A percentile compares a stretch with the other conserved stretches of the same genome.
These are phyloP conservation scores for Rutpela maculata DNA, from an alignment of 2,888 invertebrate species.

Conservation along the genomic window DNA sequence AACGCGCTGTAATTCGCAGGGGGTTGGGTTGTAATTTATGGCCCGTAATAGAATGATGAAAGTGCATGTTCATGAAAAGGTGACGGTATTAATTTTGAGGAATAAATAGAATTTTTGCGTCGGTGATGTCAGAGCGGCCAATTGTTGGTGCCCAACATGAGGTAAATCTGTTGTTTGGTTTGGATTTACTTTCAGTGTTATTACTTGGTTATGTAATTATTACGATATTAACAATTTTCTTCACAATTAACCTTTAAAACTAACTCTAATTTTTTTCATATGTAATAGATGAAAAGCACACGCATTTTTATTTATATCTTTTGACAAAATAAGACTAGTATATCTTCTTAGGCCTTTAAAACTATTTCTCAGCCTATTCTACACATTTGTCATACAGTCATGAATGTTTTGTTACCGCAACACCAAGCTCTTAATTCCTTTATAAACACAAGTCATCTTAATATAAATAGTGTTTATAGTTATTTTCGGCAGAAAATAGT, in stretches of 20 bases:
- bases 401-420: too few relatives aligned
- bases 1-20: neutral
- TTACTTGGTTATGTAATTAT: neutral
- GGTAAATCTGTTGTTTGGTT: slow-evolving; percentile 7
- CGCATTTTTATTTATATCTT: too few relatives aligned
- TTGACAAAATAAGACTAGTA: too few relatives aligned
- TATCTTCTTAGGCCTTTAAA: too few relatives aligned
- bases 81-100: slow-evolving; percentile 42
- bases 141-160: slow-evolving; percentile 2
- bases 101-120: slow-evolving; percentile 15
- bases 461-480: too few relatives aligned
- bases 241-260: neutral
- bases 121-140: neutral
- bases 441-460: too few relatives aligned
- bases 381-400: too few relatives aligned
- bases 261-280: too few relatives aligned
- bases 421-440: too few relatives aligned
- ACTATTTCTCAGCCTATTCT: too few relatives aligned
- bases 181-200: neutral
- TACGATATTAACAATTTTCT: neutral
- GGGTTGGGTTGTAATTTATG: neutral
- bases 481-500: too few relatives aligned
- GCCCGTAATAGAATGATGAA: slow-evolving; percentile 32
- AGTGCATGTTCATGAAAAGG: slow-evolving; percentile 46
- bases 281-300: too few relatives aligned